A percentile compares a stretch with the other conserved stretches of the same genome.
phyloP scores from a whole-genome alignment of 53 echinoderm and acorn worm genomes.

The Temnopleurus reevesii region DNA sequence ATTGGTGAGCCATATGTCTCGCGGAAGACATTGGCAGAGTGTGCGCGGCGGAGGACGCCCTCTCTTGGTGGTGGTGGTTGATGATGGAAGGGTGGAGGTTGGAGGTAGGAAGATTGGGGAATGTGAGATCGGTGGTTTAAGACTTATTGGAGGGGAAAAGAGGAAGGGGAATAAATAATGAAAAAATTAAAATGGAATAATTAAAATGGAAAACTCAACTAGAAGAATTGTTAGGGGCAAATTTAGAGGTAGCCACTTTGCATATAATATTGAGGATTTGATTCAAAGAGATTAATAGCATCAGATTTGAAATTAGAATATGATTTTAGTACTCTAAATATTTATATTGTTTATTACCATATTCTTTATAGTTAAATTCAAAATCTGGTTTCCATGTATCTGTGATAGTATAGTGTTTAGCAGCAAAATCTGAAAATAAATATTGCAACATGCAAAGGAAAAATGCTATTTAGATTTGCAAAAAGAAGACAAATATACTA shows the following conservation, averaged over 20 bases:
- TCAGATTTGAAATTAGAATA: neutral
- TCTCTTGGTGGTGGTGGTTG: neutral
- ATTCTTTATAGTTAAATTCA: neutral
- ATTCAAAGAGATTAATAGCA: neutral
- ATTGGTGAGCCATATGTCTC: neutral
- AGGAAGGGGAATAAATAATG: constrained; percentile 18
- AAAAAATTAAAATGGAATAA: neutral
- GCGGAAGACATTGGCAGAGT: constrained; percentile 19
- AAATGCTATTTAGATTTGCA: neutral
- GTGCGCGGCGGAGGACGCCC: constrained; percentile 43
- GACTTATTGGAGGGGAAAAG: constrained; percentile 3
- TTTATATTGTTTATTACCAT: neutral
- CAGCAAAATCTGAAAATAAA: neutral
- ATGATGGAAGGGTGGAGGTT: constrained; percentile 5
- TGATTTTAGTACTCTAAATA: neutral
- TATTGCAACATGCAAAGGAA: neutral
- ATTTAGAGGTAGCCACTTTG: neutral
- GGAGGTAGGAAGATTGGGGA: constrained; percentile 26
- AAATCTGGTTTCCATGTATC: neutral
- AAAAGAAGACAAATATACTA: neutral
- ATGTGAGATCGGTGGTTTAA: constrained; percentile 22
- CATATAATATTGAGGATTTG: neutral
- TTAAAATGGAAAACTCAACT: neutral
- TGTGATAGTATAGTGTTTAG: neutral
- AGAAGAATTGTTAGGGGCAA: neutral